A percentile compares a stretch with the other conserved stretches of the same genome.
phyloP scores from a whole-genome alignment of 1,140 invertebrate genomes.

The Araneus ventricosus region DNA sequence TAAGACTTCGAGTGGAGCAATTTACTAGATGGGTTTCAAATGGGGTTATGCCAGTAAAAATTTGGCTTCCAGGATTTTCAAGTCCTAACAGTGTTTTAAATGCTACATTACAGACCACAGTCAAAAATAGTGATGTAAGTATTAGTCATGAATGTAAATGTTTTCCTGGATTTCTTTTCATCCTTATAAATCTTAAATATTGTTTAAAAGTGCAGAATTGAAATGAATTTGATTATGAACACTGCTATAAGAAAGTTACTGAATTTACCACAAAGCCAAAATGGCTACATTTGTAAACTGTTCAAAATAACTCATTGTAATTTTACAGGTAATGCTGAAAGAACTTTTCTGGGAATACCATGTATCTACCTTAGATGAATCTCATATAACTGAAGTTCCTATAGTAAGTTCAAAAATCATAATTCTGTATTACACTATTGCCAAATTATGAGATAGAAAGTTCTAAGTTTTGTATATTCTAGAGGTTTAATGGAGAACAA shows the following conservation, averaged over 20 bases:
- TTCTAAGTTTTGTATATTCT: not conserved
- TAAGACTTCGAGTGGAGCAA: constrained; percentile 86
- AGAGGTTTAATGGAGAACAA: too few species aligned
- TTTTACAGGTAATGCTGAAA: constrained; percentile 50
- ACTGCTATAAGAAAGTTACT: not conserved
- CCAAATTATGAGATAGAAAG: not conserved
- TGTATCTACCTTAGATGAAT: constrained; percentile 64
- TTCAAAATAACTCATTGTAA: not conserved
- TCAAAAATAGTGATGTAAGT: constrained; percentile 79
- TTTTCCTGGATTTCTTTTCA: not conserved
- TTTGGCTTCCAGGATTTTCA: constrained; percentile 84
- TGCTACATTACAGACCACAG: constrained; percentile 80
- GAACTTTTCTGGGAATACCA: constrained; percentile 69
- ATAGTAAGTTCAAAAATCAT: constrained; percentile 17
- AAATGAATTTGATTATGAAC: too few species aligned
- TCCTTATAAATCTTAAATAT: too few species aligned
- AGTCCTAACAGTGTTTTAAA: constrained; percentile 81
- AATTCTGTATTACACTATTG: too few species aligned
- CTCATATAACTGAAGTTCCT: constrained; percentile 53
- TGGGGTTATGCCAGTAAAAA: constrained; percentile 87
- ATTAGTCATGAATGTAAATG: not conserved
- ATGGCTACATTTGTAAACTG: not conserved
- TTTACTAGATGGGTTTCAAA: constrained; percentile 87
- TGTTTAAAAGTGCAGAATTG: too few species aligned
- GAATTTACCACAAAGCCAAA: not conserved